A percentile compares a stretch with the other conserved stretches of the same genome.
Evolutionary conservation across 2,113 vertebrate species (phyloP).

Genomic region (Petromus typicus): DNA sequence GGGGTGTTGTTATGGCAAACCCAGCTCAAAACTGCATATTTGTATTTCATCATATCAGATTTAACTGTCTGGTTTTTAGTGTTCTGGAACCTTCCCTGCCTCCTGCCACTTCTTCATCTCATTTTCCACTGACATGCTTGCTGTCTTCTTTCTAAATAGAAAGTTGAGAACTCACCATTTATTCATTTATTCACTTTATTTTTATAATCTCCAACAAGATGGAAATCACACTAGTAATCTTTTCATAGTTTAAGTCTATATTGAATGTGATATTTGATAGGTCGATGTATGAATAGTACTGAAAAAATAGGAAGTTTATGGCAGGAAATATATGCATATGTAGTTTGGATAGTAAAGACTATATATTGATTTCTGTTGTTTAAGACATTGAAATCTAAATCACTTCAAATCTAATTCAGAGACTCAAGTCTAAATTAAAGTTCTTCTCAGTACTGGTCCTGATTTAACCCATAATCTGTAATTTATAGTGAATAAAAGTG

Average conservation of each 20-base stretch:
- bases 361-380: not conserved
- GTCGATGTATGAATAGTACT: not conserved
- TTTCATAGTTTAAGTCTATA: not conserved
- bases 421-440: not conserved
- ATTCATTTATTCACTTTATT: too few relatives aligned
- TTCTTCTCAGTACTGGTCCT: not conserved
- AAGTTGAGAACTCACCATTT: not conserved
- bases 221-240: not conserved
- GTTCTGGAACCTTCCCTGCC: not conserved
- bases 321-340: not conserved
- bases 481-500: not conserved
- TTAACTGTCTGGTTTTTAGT: not conserved
- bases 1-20: not conserved
- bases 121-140: not conserved
- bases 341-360: not conserved
- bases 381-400: conserved; percentile 19
- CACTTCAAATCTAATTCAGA: not conserved
- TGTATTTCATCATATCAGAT: not conserved
- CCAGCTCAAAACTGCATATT: not conserved
- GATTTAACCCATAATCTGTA: not conserved
- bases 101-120: not conserved
- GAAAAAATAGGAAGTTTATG: not conserved
- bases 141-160: not conserved
- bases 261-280: not conserved
- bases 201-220: not conserved